A percentile compares a stretch with the other conserved stretches of the same genome.
Conservation (phyloP, 1,140 invertebrate genomes). For the Drosophila pseudoobscura region DNA sequence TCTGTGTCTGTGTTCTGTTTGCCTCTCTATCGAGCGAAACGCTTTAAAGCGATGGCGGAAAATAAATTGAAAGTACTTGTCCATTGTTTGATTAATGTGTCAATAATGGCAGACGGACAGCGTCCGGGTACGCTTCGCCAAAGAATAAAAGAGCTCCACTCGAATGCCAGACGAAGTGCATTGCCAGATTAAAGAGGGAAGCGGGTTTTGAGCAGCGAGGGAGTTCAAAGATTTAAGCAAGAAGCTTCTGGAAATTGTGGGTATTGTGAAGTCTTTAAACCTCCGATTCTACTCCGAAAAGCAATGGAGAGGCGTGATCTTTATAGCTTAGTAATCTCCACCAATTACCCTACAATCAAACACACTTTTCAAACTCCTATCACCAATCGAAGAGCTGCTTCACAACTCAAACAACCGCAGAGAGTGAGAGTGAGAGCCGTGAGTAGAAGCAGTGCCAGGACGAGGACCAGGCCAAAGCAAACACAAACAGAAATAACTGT, state of each 20-base stretch:
- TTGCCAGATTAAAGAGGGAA: constrained; percentile 11
- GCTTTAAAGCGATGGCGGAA: constrained; percentile 64
- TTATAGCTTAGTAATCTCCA: no score
- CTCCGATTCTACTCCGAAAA: no score
- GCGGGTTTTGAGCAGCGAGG: no score
- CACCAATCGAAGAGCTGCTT: neutral
- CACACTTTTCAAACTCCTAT: neutral
- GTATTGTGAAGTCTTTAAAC: no score
- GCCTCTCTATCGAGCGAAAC: constrained; percentile 29
- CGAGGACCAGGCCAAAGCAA: neutral
- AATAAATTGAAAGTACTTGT: constrained; percentile 79
- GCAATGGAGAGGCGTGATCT: no score
- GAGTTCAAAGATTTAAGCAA: no score
- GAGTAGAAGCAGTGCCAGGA: no score
- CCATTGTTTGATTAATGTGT: constrained; percentile 80
- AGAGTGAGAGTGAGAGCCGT: neutral
- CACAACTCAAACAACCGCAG: no score
- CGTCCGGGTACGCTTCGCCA: constrained; percentile 31
- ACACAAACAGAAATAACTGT: neutral
- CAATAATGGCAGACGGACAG: constrained; percentile 65
- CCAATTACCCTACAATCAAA: no score
- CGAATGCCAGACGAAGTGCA: constrained; percentile 27
- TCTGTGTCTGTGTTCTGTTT: constrained; percentile 52
- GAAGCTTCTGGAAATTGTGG: no score
- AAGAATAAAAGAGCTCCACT: constrained; percentile 22